phyloP scores from a whole-genome alignment of 2,113 vertebrate genomes.

The Paralichthys olivaceus region DNA sequence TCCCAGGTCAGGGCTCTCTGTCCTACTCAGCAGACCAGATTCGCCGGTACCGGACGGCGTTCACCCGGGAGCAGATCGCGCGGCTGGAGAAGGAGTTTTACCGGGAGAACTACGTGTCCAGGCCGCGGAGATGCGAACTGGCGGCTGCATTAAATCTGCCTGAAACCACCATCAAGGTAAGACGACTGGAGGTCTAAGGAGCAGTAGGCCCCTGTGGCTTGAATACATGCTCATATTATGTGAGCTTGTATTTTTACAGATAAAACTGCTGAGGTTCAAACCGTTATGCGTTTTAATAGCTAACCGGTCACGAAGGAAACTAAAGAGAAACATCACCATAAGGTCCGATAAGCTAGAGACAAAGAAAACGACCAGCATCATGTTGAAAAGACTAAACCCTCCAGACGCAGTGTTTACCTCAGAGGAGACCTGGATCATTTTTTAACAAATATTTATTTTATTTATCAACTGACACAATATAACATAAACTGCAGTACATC shows the following conservation, averaged over 20 bases:
- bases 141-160: slow-evolving; percentile 96
- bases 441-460: neutral
- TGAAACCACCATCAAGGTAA: slow-evolving; percentile 99
- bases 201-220: slow-evolving; percentile 4
- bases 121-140: slow-evolving; percentile 95
- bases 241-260: neutral
- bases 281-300: neutral
- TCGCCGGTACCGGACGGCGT: slow-evolving; percentile 96
- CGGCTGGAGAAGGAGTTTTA: slow-evolving; percentile 98
- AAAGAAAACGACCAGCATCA: neutral
- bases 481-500: too few relatives aligned
- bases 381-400: neutral
- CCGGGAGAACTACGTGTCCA: slow-evolving; percentile 97
- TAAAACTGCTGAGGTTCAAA: neutral
- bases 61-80: slow-evolving; percentile 97
- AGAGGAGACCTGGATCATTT: neutral
- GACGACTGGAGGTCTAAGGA: neutral
- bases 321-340: neutral
- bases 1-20: slow-evolving; percentile 85
- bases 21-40: slow-evolving; percentile 95
- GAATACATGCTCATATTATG: neutral
- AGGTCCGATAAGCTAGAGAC: neutral
- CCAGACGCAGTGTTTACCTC: neutral
- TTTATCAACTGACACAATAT: neutral
- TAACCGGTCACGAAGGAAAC: too few relatives aligned